These are phyloP conservation scores for Chrysochloris asiatica DNA, from an alignment of 2,113 vertebrate species.

Conservation along the genomic window DNA sequence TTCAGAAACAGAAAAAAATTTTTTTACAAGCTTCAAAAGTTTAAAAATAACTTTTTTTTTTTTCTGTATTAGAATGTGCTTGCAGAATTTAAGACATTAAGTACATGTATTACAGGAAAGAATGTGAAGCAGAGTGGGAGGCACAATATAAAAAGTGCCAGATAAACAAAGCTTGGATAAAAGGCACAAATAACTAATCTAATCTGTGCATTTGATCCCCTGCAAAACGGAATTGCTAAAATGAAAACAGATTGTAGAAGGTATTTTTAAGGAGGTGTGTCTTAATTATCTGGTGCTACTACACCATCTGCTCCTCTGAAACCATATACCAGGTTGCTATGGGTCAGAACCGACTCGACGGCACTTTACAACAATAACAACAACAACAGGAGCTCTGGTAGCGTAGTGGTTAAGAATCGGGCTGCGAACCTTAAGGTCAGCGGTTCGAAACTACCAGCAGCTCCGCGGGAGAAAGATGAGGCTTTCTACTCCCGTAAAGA, in stretches of 20 bases:
- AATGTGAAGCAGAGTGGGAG: background rate
- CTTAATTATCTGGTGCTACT: too few species aligned
- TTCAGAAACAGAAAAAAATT: background rate
- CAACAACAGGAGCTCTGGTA: too few species aligned
- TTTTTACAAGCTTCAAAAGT: background rate
- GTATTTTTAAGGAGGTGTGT: background rate
- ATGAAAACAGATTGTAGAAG: slow-evolving; percentile 28
- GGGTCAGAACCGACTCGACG: too few species aligned
- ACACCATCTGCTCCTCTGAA: too few species aligned
- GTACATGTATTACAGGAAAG: background rate
- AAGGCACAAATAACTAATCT: background rate
- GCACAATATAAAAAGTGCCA: background rate
- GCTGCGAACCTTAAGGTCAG: too few species aligned
- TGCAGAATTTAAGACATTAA: background rate
- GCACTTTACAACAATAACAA: too few species aligned
- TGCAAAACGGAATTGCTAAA: slow-evolving; percentile 33
- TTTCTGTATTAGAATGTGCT: background rate
- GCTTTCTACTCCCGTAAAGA: too few species aligned
- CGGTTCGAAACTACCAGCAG: too few species aligned
- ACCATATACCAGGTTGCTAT: too few species aligned
- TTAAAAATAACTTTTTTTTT: slow-evolving; percentile 9
- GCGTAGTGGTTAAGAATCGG: too few species aligned
- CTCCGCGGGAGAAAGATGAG: too few species aligned
- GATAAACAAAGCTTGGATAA: background rate
- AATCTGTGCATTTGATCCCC: slow-evolving; percentile 12